Evolutionary conservation across 2,888 invertebrate species (phyloP), one percentile per base, ranked within the genome.

Genomic region (Diarsia mendica): DNA sequence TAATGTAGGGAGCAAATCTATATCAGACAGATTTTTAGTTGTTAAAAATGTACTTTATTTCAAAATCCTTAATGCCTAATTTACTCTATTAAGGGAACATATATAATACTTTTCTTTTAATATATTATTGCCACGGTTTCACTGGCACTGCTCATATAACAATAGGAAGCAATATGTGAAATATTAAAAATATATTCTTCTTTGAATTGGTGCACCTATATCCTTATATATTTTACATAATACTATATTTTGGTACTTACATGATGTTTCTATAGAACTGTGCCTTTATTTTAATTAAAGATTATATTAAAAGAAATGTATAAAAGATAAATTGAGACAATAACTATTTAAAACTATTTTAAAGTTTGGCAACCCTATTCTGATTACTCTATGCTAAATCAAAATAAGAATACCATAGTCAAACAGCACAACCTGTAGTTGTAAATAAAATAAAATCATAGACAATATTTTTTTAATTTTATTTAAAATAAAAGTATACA

Each of bases 101-200:
- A 88, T 80, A 83, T 88, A 93, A 92, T 94, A 94, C 92, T 93
- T 90, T 91, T 87, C 71, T 85, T 80, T 80, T 71, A 74, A 75
- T 79, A 87, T 88, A 84, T 94, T 93, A 93, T 94, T 94, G 95
- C 95, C 94, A 90, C 86, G 77, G 77, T 89, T 89, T 84, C 88
- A 88, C 90, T 90, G 92, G 92, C 93, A 92, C 90, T 89, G 89
- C 76, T 75, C 65, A 80, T 88, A 89, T 80, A 77, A 80, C 48
- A 81, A 66, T 78, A 92, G 88, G 89, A 93, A 94, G 94, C 94
- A 92, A 89, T 90, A 90, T 88, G 91, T 91, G 90, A 89, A 89
- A 90, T 95, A 95, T 94, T 95, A 95, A 95, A 95, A 95, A 95
- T 95, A 95, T 90, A 92, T 90, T 87, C 86, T 89, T 89, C 87